Evolutionary conservation across 1,140 invertebrate genomes (phyloP), one percentile per base, ranked within the genome.

Genomic region (Drosophila chauvacae): DNA sequence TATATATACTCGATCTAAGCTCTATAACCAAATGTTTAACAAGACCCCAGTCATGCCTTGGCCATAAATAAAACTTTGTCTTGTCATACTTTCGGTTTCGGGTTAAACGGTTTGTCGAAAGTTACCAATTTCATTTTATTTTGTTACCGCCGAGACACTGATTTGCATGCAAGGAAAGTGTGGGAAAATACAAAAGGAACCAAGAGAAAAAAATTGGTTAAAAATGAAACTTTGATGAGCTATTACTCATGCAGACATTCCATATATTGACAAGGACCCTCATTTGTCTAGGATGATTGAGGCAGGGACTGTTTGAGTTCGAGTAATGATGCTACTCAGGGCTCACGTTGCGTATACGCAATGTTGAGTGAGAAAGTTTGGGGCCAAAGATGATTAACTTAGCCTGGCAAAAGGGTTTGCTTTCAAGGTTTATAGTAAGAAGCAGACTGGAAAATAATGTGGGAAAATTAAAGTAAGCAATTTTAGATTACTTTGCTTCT

Each of bases 161-260:
- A 76, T 76, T 76, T 76, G 45, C 72, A 66, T 66, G 73, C 61
- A 59, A 39, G 47, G 6, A 13, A 73, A 57, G 60, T 65, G 53
- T 64, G 45, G 45, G 28, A 48, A 62, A 55, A 55, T 23, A 59
- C 26, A 39, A 42, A 41, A 51, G 11, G 18, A 23, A 55, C 20
- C 13, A 5, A 48, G 23, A 10, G 4, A 4, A 9, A 11, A 42
- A 16, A 65, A 78, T 78, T 72, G 78, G 77, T 61, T 81, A 55
- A 56, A 80, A 88, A 87, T 83, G 84, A 87, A 87, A 87, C 66
- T 87, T 87, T 87, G 84, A 87, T 87, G 83, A 80, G 83, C 83
- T 83, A 88, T 88, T 87, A 66, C 70, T 87, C 83, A 48, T 28
- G 81, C 7, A 30, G 6, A 30, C 26, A 28, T 28, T 5, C 26